Evolutionary conservation across 2,113 vertebrate genomes (phyloP).

Genomic region (Psophia crepitans): DNA sequence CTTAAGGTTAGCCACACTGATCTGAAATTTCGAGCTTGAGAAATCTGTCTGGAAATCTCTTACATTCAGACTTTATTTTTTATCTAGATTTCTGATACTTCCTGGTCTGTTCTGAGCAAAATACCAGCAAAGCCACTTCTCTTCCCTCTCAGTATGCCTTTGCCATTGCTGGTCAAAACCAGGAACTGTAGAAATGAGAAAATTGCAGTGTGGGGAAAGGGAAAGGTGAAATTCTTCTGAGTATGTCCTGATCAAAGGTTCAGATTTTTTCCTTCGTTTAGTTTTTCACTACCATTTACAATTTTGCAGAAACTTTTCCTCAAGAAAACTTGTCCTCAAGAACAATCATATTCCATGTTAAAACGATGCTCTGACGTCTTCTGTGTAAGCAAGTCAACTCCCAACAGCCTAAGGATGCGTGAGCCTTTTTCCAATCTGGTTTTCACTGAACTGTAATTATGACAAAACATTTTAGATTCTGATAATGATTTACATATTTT

Average conservation of each 20-base stretch:
- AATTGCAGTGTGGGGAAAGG: background rate
- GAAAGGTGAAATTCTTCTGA: background rate
- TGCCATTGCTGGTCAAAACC: background rate
- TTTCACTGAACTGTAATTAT: background rate
- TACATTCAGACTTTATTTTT: background rate
- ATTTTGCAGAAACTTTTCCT: background rate
- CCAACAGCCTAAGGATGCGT: background rate
- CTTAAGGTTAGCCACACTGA: background rate
- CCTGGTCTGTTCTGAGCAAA: constrained; percentile 4
- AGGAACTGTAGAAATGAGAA: background rate
- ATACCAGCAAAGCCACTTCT: background rate
- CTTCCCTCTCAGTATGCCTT: background rate
- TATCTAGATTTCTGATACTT: constrained; percentile 19
- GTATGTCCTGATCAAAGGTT: background rate
- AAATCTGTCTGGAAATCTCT: constrained; percentile 13
- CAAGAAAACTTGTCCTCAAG: background rate
- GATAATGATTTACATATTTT: background rate
- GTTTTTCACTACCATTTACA: background rate
- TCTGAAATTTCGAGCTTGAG: background rate
- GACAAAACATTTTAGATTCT: background rate
- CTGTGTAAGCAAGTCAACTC: background rate
- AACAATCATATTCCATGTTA: background rate
- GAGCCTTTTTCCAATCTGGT: background rate
- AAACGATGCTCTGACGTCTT: background rate
- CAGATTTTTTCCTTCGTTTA: background rate